Evolutionary conservation across 2,888 invertebrate genomes (phyloP).

Genomic region (Hyposoter dolosus): DNA sequence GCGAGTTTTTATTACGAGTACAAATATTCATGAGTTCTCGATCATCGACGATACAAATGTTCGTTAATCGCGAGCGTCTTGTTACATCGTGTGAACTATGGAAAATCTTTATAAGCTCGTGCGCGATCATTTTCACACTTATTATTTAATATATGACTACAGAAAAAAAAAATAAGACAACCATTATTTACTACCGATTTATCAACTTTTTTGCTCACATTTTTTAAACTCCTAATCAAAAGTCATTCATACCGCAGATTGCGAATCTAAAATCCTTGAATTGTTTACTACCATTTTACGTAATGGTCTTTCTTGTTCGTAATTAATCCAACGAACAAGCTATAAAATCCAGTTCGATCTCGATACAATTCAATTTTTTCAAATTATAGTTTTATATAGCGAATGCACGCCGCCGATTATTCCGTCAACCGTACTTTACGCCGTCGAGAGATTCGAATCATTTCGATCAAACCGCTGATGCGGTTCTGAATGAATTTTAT

Average conservation of each 20-base stretch:
- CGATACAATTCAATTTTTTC: not conserved
- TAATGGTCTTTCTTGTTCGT: not conserved
- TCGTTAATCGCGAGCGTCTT: constrained; percentile 5
- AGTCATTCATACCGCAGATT: not conserved
- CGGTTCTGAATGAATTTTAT: not conserved
- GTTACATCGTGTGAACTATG: constrained; percentile 29
- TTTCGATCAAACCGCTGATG: not conserved
- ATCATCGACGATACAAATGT: constrained; percentile 32
- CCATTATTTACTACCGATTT: not conserved
- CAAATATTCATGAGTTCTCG: constrained; percentile 64
- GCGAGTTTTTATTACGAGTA: constrained; percentile 37
- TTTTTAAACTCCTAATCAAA: not conserved
- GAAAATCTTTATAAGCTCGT: constrained; percentile 24
- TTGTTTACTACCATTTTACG: not conserved
- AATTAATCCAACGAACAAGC: not conserved
- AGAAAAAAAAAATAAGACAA: not conserved
- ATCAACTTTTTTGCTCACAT: not conserved
- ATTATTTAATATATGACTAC: not conserved
- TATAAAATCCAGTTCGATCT: not conserved
- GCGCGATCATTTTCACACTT: not conserved
- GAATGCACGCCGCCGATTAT: too few species aligned
- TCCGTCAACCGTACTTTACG: too few species aligned
- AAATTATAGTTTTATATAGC: too few species aligned
- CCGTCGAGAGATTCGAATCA: not conserved
- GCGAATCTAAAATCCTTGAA: not conserved